Conservation (phyloP, 64 coral and sea anemone genomes). For the Exaiptasia diaphana region DNA sequence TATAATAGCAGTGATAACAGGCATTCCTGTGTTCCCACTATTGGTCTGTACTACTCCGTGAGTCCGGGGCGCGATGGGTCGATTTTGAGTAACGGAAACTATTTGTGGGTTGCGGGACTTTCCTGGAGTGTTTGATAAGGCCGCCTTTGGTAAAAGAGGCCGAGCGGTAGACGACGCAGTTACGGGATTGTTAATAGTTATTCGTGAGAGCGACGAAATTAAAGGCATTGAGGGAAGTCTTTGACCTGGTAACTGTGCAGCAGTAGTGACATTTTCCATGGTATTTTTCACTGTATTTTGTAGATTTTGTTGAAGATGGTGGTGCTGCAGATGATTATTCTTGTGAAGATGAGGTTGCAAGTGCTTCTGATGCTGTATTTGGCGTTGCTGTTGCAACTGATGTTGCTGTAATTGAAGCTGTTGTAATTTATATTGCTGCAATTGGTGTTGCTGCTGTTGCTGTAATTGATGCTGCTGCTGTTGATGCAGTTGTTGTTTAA, state of each 20-base stretch:
- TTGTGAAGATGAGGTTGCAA: neutral
- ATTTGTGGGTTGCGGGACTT: neutral
- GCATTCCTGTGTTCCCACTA: neutral
- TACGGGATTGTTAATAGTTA: too few species aligned
- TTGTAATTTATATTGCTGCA: neutral
- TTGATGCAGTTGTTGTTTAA: neutral
- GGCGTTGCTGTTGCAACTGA: neutral
- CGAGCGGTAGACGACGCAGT: too few species aligned
- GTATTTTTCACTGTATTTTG: too few species aligned
- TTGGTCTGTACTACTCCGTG: neutral
- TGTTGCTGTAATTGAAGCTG: neutral
- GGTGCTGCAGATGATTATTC: too few species aligned
- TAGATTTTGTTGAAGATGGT: too few species aligned
- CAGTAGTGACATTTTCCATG: too few species aligned
- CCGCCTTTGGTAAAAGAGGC: neutral
- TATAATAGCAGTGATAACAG: slow-evolving; percentile 1
- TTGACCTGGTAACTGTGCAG: too few species aligned
- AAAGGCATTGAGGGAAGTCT: too few species aligned
- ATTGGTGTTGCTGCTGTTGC: neutral
- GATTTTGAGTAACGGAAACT: neutral
- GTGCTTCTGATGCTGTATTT: neutral
- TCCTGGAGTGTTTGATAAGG: neutral
- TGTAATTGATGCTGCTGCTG: neutral
- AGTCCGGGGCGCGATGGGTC: neutral
- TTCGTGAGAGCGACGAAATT: too few species aligned